Evolutionary conservation across 2,113 vertebrate genomes (phyloP).

Genomic region (Tachuris rubrigastra): DNA sequence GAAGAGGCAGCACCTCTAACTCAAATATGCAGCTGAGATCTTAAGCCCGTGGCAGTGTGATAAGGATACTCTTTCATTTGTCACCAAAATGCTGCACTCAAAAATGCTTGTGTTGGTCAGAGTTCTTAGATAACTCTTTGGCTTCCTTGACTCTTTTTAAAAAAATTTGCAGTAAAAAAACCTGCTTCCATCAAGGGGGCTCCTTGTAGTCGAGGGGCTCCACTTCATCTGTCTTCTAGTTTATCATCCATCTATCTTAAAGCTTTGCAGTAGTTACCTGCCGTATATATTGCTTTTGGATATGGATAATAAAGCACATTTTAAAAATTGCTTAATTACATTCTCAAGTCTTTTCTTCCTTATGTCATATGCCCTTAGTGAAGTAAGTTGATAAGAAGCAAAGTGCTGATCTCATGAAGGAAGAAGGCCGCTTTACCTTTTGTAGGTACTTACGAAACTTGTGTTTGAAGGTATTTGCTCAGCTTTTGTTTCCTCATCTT

Average conservation of each 20-base stretch:
- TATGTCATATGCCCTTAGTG: fast-evolving
- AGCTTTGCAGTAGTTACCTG: not conserved
- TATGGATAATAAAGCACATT: not conserved
- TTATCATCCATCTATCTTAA: not conserved
- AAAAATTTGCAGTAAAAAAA: not conserved
- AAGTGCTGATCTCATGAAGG: not conserved
- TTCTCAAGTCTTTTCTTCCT: not conserved
- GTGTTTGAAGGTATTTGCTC: not conserved
- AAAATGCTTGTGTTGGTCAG: not conserved
- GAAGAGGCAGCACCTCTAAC: not conserved
- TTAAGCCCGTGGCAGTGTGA: not conserved
- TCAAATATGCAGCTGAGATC: not conserved
- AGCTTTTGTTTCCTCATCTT: not conserved
- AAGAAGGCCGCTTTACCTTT: not conserved
- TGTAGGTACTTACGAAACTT: not conserved
- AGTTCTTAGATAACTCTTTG: not conserved
- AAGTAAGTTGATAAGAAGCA: not conserved
- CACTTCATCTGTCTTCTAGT: fast-evolving
- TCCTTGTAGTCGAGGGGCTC: not conserved
- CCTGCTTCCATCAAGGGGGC: fast-evolving
- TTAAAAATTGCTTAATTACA: not conserved
- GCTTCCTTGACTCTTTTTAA: not conserved
- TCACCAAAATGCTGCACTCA: not conserved
- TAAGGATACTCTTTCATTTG: not conserved
- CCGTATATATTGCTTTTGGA: not conserved